Conservation (phyloP, 2,113 vertebrate species). For the Crocuta crocuta region DNA sequence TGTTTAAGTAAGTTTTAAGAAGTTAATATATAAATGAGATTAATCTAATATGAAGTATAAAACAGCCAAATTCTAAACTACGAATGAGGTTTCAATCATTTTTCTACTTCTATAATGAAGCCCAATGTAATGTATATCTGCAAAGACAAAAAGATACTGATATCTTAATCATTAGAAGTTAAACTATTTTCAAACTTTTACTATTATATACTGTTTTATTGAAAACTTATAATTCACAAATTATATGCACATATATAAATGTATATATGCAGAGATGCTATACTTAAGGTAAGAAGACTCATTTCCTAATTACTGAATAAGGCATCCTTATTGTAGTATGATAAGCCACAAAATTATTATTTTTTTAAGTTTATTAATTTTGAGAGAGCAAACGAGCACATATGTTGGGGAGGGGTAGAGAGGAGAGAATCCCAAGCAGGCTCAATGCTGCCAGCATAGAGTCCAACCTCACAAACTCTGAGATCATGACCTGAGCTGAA, state of each 20-base stretch:
- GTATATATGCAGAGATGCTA: neutral
- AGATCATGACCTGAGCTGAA: too few relatives aligned
- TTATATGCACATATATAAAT: neutral
- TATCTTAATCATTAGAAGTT: neutral
- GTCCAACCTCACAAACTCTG: too few relatives aligned
- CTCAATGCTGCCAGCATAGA: too few relatives aligned
- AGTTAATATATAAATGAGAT: neutral
- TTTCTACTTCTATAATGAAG: neutral
- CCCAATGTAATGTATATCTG: neutral
- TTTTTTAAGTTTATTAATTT: too few relatives aligned
- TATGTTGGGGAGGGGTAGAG: too few relatives aligned
- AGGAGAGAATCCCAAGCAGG: too few relatives aligned
- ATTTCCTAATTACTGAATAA: conserved; percentile 33
- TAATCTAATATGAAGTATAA: conserved; percentile 15
- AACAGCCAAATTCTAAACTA: neutral
- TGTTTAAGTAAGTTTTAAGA: conserved; percentile 14
- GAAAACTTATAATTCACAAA: conserved; percentile 45
- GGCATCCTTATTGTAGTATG: neutral
- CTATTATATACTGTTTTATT: neutral
- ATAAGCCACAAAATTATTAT: neutral
- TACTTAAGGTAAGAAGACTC: neutral
- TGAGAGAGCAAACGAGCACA: too few relatives aligned
- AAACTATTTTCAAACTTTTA: conserved; percentile 43
- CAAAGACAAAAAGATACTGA: neutral
- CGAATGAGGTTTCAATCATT: neutral